These are phyloP conservation scores for Synergus gifuensis DNA, from an alignment of 2,888 invertebrate genomes.

Conservation along the genomic window DNA sequence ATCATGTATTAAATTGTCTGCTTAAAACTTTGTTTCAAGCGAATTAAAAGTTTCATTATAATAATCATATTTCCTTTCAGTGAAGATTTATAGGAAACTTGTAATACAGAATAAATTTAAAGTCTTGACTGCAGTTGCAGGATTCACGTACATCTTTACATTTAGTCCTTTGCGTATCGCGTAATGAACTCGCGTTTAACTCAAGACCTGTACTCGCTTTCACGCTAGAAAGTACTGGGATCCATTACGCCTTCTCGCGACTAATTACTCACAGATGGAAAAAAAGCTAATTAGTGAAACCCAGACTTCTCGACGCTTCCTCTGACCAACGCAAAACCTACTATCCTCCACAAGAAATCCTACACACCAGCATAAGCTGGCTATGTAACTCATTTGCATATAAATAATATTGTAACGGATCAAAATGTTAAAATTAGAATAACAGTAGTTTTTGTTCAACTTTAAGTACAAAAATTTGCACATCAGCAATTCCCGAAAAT, in stretches of 20 bases:
- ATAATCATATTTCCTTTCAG: conserved; percentile 5
- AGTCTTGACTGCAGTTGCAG: conserved; percentile 4
- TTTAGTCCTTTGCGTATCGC: conserved; percentile 33
- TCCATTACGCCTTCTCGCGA: conserved; percentile 41
- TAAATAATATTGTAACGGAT: conserved; percentile 11
- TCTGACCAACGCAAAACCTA: conserved; percentile 34
- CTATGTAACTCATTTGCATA: conserved; percentile 28
- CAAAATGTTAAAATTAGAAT: not conserved
- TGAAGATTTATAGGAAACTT: not conserved
- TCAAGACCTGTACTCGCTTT: conserved; percentile 32
- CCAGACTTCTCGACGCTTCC: conserved; percentile 40
- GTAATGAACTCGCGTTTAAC: conserved; percentile 41
- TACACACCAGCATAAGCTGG: not conserved
- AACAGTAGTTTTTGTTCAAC: not conserved
- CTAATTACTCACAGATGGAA: conserved; percentile 39
- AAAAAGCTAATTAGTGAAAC: conserved; percentile 41
- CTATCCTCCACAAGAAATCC: conserved; percentile 23
- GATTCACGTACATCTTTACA: conserved; percentile 17
- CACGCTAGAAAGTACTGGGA: conserved; percentile 29
- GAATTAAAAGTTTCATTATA: not conserved
- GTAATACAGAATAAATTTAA: conserved; percentile 7
- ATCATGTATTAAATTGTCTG: not conserved
- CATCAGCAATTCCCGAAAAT: not conserved
- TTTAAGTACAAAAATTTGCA: not conserved
- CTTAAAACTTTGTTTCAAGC: not conserved